Conservation (phyloP, 2,113 vertebrate genomes). For the Hyaena hyaena region DNA sequence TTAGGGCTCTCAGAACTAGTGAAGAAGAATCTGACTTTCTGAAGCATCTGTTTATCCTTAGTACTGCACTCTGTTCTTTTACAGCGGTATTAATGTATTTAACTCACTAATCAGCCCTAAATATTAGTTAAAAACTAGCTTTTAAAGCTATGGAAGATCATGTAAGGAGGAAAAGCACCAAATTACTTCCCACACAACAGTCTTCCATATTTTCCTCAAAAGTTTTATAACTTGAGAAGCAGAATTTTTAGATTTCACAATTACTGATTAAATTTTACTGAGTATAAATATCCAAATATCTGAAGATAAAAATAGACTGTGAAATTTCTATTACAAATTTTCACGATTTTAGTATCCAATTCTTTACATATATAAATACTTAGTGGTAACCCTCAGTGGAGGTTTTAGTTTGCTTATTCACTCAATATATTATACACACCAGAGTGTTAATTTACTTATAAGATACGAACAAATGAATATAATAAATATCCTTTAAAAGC, state of each 20-base stretch:
- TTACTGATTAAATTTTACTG: constrained; percentile 13
- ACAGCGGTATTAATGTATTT: constrained; percentile 27
- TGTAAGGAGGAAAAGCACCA: neutral
- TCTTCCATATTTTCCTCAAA: constrained; percentile 26
- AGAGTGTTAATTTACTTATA: constrained; percentile 7
- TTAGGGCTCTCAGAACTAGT: neutral
- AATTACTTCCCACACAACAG: neutral
- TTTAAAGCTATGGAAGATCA: neutral
- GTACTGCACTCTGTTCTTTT: neutral
- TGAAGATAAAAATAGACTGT: constrained; percentile 12
- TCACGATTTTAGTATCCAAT: constrained; percentile 32
- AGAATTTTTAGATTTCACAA: neutral
- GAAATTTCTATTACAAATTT: constrained; percentile 43
- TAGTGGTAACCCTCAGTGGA: neutral
- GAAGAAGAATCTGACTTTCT: neutral
- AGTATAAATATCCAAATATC: constrained; percentile 21
- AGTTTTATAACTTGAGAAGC: neutral
- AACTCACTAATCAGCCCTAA: constrained; percentile 51
- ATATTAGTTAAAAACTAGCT: constrained; percentile 34
- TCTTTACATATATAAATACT: neutral
- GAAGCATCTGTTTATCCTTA: neutral
- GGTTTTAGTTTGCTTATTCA: constrained; percentile 26
- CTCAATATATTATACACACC: neutral
- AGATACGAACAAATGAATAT: neutral
- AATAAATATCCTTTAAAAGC: neutral